Conservation (phyloP, 1,140 invertebrate genomes). For the Pogonus chalceus region DNA sequence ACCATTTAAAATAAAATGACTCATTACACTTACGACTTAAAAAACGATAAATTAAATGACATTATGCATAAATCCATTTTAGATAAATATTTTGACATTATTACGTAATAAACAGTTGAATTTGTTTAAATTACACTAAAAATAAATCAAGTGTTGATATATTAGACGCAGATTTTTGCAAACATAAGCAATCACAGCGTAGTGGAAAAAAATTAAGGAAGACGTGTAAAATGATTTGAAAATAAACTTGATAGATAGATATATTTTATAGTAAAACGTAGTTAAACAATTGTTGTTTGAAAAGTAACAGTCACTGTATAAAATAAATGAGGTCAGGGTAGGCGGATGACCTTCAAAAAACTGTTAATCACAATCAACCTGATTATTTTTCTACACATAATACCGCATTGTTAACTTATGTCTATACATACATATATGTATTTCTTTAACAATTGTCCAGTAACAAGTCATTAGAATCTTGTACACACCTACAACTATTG, state of each 20-base stretch:
- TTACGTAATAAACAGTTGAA: neutral
- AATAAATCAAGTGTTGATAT: neutral
- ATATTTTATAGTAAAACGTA: neutral
- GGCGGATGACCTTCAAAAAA: neutral
- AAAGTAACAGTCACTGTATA: neutral
- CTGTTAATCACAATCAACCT: neutral
- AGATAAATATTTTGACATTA: neutral
- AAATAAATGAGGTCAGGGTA: neutral
- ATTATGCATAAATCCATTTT: no score
- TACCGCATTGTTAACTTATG: no score
- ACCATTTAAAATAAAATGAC: no score
- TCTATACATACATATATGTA: no score
- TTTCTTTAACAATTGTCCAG: no score
- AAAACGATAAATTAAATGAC: no score
- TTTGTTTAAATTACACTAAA: neutral
- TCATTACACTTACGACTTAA: no score
- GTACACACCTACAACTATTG: no score
- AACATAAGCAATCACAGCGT: no score
- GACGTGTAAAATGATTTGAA: no score
- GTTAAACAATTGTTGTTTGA: neutral
- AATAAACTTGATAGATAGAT: neutral
- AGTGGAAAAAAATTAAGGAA: no score
- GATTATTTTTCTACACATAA: neutral
- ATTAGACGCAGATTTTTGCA: neutral
- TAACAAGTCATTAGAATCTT: no score